These are phyloP conservation scores for Rhizomys pruinosus DNA, from an alignment of 2,113 vertebrate genomes.

Conservation along the genomic window DNA sequence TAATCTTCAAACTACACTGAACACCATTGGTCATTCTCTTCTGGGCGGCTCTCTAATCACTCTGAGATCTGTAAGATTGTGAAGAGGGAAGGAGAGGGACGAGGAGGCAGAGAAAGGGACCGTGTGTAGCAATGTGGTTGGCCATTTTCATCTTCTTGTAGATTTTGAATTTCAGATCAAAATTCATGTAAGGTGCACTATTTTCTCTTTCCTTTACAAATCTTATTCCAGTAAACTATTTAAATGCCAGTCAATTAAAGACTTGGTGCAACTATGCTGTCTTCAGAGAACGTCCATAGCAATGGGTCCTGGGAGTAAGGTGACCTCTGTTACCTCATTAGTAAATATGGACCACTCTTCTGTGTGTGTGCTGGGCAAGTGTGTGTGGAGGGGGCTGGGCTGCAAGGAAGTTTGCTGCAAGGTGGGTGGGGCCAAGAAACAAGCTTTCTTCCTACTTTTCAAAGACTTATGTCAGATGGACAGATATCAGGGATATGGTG, in stretches of 20 bases:
- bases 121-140: background rate
- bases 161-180: constrained; percentile 75
- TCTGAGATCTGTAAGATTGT: constrained; percentile 73
- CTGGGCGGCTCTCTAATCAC: constrained; percentile 76
- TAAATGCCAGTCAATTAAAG: constrained; percentile 38
- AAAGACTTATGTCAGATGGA: constrained; percentile 3
- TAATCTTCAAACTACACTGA: constrained; percentile 79
- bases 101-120: constrained; percentile 27
- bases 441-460: background rate
- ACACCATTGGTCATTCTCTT: constrained; percentile 76
- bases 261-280: background rate
- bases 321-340: constrained; percentile 41
- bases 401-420: background rate
- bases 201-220: constrained; percentile 22
- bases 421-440: background rate
- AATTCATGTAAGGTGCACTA: background rate
- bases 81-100: constrained; percentile 54
- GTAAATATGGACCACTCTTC: background rate
- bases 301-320: constrained; percentile 39
- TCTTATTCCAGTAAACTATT: constrained; percentile 60
- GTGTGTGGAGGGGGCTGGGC: background rate
- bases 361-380: background rate
- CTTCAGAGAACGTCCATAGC: constrained; percentile 45
- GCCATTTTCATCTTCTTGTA: constrained; percentile 76
- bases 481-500: background rate